Percentiles rank a stretch among this genome's conserved stretches.
Evolutionary conservation across 2,113 vertebrate species (phyloP).

Genomic region (Chloropsis cyanopogon): DNA sequence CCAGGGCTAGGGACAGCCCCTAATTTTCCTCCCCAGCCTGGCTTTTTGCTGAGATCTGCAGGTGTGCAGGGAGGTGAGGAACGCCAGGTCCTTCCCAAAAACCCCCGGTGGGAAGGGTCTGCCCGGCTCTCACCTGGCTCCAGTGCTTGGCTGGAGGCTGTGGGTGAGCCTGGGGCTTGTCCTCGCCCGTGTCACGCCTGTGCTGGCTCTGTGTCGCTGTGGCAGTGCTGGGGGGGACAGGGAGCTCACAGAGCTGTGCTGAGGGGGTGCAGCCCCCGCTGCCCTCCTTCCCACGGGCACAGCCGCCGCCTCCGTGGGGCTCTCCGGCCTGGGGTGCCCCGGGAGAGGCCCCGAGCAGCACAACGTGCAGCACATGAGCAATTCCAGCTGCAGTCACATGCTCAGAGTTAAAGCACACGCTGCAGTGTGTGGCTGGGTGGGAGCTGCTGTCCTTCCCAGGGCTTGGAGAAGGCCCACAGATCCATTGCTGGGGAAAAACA

Average conservation of each 20-base stretch:
- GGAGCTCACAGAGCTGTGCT: not conserved
- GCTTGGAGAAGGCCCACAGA: not conserved
- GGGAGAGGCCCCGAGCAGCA: not conserved
- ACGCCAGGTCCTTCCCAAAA: not conserved
- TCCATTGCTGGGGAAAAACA: not conserved
- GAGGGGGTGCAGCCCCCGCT: not conserved
- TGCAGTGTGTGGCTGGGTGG: not conserved
- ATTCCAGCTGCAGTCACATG: not conserved
- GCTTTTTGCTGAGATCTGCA: not conserved
- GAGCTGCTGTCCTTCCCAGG: not conserved
- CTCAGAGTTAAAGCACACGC: not conserved
- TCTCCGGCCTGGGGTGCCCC: not conserved
- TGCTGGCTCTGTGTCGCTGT: not conserved
- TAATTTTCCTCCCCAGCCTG: not conserved
- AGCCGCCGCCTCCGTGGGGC: fast-evolving
- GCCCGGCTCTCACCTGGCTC: not conserved
- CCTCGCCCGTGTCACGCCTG: fast-evolving
- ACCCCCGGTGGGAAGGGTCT: not conserved
- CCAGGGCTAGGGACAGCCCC: not conserved
- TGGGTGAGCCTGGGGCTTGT: fast-evolving
- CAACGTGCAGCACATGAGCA: not conserved
- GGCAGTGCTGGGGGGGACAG: not conserved
- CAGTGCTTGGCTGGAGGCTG: not conserved
- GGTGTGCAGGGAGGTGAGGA: fast-evolving
- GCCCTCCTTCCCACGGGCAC: not conserved